Evolutionary conservation across 2,797 vertebrate genomes (phyloP).

Genomic region (Todus mexicanus): DNA sequence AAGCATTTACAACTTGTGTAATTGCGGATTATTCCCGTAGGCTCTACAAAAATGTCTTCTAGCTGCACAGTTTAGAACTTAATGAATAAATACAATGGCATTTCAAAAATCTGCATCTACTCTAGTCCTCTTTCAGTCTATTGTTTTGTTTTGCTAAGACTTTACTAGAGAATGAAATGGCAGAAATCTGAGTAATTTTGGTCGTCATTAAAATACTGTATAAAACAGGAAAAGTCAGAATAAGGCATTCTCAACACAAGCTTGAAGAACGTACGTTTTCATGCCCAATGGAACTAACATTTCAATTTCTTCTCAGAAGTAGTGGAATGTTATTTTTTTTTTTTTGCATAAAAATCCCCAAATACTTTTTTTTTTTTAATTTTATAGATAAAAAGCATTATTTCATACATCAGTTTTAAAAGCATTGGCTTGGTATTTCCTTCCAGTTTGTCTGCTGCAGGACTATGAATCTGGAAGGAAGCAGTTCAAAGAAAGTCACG

Average conservation of each 20-base stretch:
- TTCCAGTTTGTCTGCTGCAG: neutral
- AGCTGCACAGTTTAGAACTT: slow-evolving; percentile 35
- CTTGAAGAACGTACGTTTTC: slow-evolving; percentile 57
- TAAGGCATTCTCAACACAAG: slow-evolving; percentile 69
- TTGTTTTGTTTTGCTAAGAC: neutral
- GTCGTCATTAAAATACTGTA: slow-evolving; percentile 64
- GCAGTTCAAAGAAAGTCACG: slow-evolving; percentile 44
- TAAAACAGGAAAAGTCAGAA: slow-evolving; percentile 64
- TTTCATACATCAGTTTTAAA: slow-evolving; percentile 36
- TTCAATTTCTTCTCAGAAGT: slow-evolving; percentile 50
- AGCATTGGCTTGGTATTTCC: slow-evolving; percentile 21
- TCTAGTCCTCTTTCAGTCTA: neutral
- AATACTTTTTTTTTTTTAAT: slow-evolving; percentile 47
- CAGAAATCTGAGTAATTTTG: slow-evolving; percentile 55
- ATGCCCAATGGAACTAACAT: slow-evolving; percentile 40
- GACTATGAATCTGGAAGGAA: slow-evolving; percentile 44
- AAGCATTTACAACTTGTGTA: slow-evolving; percentile 23
- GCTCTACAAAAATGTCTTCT: slow-evolving; percentile 2
- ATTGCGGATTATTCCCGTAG: slow-evolving; percentile 5
- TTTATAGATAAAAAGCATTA: slow-evolving; percentile 56
- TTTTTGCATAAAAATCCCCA: slow-evolving; percentile 67
- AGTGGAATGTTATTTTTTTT: slow-evolving; percentile 67
- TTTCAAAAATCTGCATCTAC: slow-evolving; percentile 2
- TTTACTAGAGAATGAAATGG: slow-evolving; percentile 51
- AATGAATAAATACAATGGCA: slow-evolving; percentile 27